These are phyloP conservation scores for Tyrannus savana DNA, from an alignment of 2,113 vertebrate species.

Conservation along the genomic window DNA sequence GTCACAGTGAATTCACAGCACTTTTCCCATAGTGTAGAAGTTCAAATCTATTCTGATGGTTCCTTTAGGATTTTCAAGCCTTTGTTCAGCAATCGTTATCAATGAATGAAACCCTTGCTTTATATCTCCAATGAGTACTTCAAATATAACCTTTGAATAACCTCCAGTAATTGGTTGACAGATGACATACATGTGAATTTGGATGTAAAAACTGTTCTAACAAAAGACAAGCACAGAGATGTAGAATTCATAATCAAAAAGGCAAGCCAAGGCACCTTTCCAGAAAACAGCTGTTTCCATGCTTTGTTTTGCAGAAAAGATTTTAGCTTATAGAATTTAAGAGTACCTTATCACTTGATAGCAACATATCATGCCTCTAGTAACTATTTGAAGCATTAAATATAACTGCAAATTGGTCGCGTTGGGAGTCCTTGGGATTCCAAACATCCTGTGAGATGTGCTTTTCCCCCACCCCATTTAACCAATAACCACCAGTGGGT, in stretches of 20 bases:
- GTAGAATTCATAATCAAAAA: background rate
- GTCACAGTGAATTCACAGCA: slow-evolving; percentile 58
- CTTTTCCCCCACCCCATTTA: background rate
- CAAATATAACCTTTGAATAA: slow-evolving; percentile 59
- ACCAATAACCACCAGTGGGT: background rate
- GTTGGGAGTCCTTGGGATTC: background rate
- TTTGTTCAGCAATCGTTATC: slow-evolving; percentile 3
- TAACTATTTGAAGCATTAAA: background rate
- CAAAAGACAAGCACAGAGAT: slow-evolving; percentile 4
- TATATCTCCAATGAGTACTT: slow-evolving; percentile 40
- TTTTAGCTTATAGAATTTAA: background rate
- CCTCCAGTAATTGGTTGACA: slow-evolving; percentile 51
- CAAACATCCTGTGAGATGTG: background rate
- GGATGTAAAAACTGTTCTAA: slow-evolving; percentile 39
- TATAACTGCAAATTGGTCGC: background rate
- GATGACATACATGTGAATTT: slow-evolving; percentile 16
- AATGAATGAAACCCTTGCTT: slow-evolving; percentile 29
- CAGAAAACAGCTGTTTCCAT: background rate
- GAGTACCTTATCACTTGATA: background rate
- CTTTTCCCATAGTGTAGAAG: slow-evolving; percentile 1
- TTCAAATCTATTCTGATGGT: slow-evolving; percentile 24
- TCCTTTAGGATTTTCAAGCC: slow-evolving; percentile 55
- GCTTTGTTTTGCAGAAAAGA: background rate
- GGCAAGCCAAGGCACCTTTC: background rate
- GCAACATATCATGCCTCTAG: background rate